phyloP scores from a whole-genome alignment of 2,797 vertebrate genomes.

The Eulemur coronatus region DNA sequence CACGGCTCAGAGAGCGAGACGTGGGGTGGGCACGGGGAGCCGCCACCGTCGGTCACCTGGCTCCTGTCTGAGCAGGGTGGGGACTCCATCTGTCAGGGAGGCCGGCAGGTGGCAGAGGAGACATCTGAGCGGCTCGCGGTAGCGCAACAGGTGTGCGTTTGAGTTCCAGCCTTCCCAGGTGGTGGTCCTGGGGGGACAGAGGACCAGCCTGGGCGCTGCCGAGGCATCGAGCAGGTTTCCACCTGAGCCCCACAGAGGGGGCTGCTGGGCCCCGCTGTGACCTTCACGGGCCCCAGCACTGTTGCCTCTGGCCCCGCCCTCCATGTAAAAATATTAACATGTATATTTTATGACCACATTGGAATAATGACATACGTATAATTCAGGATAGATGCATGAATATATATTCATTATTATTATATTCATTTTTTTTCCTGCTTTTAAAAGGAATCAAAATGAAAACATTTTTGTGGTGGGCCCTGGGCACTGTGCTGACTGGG shows the following conservation, averaged over 20 bases:
- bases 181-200: rapidly evolving
- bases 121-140: not conserved
- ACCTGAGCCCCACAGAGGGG: too few species aligned
- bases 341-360: not conserved
- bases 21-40: rapidly evolving
- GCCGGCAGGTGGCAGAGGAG: not conserved
- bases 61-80: rapidly evolving
- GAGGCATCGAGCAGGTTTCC: rapidly evolving
- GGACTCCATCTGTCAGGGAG: not conserved
- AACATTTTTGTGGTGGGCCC: not conserved
- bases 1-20: not conserved
- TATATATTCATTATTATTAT: not conserved
- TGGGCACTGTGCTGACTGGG: not conserved
- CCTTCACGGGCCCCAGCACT: rapidly evolving
- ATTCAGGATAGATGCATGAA: not conserved
- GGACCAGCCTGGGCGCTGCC: not conserved
- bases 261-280: not conserved
- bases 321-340: not conserved
- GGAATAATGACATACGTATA: not conserved
- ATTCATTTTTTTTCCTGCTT: not conserved
- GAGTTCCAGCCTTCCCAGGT: not conserved
- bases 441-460: not conserved
- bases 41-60: not conserved
- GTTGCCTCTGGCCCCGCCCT: not conserved
- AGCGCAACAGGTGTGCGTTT: not conserved